Conservation (phyloP, 1,140 invertebrate genomes). For the Alviniconcha marisindica region DNA sequence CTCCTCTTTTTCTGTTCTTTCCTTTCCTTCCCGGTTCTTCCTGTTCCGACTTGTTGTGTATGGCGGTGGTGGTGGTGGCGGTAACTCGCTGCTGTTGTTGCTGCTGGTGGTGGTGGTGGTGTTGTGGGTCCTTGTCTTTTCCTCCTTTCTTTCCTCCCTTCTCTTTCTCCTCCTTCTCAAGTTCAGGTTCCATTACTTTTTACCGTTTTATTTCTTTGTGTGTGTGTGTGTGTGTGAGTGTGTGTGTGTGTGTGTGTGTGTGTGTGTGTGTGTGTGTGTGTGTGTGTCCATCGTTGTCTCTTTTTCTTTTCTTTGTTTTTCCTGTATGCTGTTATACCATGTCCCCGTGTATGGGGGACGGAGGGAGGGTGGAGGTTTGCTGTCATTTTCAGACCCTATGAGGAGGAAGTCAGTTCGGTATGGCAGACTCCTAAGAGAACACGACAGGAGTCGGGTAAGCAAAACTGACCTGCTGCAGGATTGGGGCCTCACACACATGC, state of each 20-base stretch:
- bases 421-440: not conserved
- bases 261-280: conserved; percentile 22
- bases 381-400: too few relatives aligned
- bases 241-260: conserved; percentile 1
- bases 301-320: not conserved
- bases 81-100: not conserved
- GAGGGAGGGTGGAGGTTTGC: not conserved
- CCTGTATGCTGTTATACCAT: too few relatives aligned
- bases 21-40: not conserved
- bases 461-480: too few relatives aligned
- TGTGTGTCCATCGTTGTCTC: not conserved
- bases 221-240: conserved; percentile 2
- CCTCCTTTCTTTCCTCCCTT: not conserved
- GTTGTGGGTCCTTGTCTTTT: not conserved
- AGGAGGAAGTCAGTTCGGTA: not conserved
- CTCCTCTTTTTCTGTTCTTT: too few relatives aligned
- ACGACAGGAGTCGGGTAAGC: too few relatives aligned
- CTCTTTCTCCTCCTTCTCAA: too few relatives aligned
- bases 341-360: not conserved
- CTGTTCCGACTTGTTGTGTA: not conserved
- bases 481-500: not conserved
- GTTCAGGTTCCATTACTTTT: too few relatives aligned
- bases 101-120: not conserved
- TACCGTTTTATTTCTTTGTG: not conserved
- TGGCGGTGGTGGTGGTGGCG: not conserved